A percentile compares a stretch with the other conserved stretches of the same genome.
These are phyloP conservation scores for Passerculus sandwichensis DNA, from an alignment of 2,797 vertebrate genomes.

Conservation along the genomic window DNA sequence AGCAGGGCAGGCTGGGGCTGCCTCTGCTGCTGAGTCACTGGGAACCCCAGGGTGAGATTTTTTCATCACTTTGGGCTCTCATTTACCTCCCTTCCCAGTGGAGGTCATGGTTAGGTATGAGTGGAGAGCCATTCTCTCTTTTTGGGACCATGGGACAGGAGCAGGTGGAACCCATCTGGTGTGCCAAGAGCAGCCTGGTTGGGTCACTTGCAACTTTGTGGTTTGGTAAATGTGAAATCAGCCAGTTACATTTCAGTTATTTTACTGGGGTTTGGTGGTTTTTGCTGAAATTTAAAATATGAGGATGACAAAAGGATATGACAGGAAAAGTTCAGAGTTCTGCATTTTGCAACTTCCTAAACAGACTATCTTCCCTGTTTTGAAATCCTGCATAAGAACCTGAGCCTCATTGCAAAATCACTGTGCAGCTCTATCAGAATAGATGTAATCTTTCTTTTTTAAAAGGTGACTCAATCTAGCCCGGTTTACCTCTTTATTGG, in stretches of 20 bases:
- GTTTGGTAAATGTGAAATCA: background rate
- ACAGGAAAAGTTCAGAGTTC: background rate
- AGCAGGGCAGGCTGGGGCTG: background rate
- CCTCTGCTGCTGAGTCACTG: constrained; percentile 17
- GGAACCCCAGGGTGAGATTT: background rate
- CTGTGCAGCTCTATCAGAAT: background rate
- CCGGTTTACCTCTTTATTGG: background rate
- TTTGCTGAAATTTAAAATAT: background rate
- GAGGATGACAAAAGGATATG: background rate
- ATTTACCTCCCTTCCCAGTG: background rate
- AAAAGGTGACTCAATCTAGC: background rate
- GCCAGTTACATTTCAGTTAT: background rate
- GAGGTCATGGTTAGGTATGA: background rate
- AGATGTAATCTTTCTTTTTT: background rate
- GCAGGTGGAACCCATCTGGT: background rate
- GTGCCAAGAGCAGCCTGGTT: background rate
- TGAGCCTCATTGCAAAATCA: background rate
- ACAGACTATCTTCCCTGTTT: background rate
- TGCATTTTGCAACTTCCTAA: constrained; percentile 38
- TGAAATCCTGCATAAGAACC: background rate
- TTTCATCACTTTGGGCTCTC: background rate
- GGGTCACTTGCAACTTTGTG: background rate
- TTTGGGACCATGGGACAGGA: background rate
- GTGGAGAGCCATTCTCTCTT: background rate
- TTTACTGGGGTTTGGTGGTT: background rate